phyloP scores from a whole-genome alignment of 2,888 invertebrate species.

The Argyra leucocephala region DNA sequence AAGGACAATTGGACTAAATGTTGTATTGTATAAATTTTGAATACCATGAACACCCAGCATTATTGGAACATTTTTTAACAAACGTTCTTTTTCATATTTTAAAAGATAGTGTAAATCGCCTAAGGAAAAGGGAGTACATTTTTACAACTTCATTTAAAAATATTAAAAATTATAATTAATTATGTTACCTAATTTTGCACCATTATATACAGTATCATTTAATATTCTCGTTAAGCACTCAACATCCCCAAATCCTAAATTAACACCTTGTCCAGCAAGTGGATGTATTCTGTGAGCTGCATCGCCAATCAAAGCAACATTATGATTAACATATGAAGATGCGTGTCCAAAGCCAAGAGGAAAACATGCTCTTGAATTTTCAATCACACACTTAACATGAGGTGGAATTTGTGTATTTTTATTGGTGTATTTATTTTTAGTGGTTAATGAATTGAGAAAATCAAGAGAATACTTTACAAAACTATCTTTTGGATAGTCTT shows the following conservation, averaged over 20 bases:
- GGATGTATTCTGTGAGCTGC: slow-evolving; percentile 90
- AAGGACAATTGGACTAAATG: slow-evolving; percentile 65
- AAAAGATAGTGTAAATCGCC: slow-evolving; percentile 61
- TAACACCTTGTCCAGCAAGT: slow-evolving; percentile 94
- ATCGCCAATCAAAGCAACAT: slow-evolving; percentile 80
- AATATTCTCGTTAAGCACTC: slow-evolving; percentile 60
- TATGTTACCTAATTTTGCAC: slow-evolving; percentile 57
- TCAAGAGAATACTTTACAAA: slow-evolving; percentile 42
- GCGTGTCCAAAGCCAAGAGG: slow-evolving; percentile 89
- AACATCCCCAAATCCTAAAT: slow-evolving; percentile 93
- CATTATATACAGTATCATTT: slow-evolving; percentile 59
- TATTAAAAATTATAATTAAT: background rate
- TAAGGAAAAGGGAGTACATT: no score
- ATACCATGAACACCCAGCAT: slow-evolving; percentile 80
- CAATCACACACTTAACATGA: slow-evolving; percentile 32
- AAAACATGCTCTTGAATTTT: slow-evolving; percentile 65
- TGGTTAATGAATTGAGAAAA: slow-evolving; percentile 45
- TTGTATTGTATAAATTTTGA: slow-evolving; percentile 70
- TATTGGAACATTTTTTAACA: slow-evolving; percentile 79
- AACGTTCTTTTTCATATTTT: slow-evolving; percentile 74
- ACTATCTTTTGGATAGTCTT: slow-evolving; percentile 36
- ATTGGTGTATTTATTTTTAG: slow-evolving; percentile 34
- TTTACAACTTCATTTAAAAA: background rate
- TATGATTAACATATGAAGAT: slow-evolving; percentile 68
- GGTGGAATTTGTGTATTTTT: slow-evolving; percentile 42